Conservation (phyloP, 2,888 invertebrate species). For the Fragum sueziense region DNA sequence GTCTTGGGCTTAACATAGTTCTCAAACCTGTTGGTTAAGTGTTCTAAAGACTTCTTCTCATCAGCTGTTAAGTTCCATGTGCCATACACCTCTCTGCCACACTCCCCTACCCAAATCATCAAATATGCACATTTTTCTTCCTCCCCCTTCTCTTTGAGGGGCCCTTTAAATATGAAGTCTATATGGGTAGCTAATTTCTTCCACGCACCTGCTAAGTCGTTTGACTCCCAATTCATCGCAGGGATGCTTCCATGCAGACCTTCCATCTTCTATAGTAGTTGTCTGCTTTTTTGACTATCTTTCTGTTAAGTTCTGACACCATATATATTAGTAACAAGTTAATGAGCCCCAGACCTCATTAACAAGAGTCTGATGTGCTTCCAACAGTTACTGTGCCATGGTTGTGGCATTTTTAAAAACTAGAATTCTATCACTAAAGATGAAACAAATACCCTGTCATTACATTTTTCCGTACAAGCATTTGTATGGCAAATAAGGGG, state of each 20-base stretch:
- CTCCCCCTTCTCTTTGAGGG: conserved; percentile 25
- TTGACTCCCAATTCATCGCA: background rate
- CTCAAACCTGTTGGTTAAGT: conserved; percentile 23
- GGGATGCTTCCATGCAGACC: conserved; percentile 9
- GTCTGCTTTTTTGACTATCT: no score
- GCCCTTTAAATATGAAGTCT: conserved; percentile 36
- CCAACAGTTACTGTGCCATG: no score
- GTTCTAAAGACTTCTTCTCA: conserved; percentile 7
- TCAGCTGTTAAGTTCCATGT: conserved; percentile 38
- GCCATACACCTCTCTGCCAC: conserved; percentile 43
- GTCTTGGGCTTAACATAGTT: conserved; percentile 39
- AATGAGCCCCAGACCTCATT: no score
- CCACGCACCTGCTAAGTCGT: background rate
- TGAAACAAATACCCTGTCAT: no score
- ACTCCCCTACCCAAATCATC: conserved; percentile 33
- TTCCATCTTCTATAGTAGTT: no score
- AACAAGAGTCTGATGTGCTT: no score
- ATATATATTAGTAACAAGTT: no score
- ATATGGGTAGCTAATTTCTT: background rate
- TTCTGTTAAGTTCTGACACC: no score
- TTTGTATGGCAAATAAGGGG: no score
- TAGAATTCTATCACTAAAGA: no score
- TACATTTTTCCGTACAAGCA: no score
- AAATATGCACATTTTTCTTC: conserved; percentile 36
- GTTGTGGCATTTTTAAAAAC: no score